phyloP scores from a whole-genome alignment of 2,888 invertebrate genomes.

The Tenthredo scrophulariae region DNA sequence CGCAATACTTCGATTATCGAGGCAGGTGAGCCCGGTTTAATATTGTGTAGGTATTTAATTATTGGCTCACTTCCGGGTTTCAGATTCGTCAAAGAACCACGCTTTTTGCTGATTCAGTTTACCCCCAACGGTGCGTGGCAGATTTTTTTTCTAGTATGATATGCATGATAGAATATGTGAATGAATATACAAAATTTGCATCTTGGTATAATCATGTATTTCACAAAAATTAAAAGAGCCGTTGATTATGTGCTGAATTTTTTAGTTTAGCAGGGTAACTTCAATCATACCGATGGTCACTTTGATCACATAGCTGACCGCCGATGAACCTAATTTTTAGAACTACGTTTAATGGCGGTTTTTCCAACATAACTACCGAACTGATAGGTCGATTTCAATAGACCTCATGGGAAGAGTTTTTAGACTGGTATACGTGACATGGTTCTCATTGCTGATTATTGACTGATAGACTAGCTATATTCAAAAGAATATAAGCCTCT shows the following conservation, averaged over 20 bases:
- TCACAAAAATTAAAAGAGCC: not conserved
- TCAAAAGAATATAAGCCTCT: not conserved
- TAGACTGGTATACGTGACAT: not conserved
- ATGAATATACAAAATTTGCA: not conserved
- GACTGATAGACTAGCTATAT: not conserved
- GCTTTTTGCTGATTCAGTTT: constrained; percentile 1
- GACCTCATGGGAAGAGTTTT: not conserved
- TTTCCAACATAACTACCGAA: not conserved
- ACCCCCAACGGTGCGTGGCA: not conserved
- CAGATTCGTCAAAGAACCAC: not conserved
- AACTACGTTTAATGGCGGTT: not conserved
- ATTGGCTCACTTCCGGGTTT: not conserved
- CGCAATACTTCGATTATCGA: not conserved
- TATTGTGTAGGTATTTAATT: not conserved
- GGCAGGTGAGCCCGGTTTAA: not conserved
- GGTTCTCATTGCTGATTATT: not conserved
- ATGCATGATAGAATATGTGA: not conserved
- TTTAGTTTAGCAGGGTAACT: not conserved
- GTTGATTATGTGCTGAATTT: not conserved
- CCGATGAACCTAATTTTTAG: not conserved
- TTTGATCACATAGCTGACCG: not conserved
- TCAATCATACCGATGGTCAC: not conserved
- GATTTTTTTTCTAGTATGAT: not conserved
- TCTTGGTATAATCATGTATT: not conserved
- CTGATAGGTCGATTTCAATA: not conserved